A percentile compares a stretch with the other conserved stretches of the same genome.
Conservation (phyloP, 2,113 vertebrate genomes). For the Notothenia rossii region DNA sequence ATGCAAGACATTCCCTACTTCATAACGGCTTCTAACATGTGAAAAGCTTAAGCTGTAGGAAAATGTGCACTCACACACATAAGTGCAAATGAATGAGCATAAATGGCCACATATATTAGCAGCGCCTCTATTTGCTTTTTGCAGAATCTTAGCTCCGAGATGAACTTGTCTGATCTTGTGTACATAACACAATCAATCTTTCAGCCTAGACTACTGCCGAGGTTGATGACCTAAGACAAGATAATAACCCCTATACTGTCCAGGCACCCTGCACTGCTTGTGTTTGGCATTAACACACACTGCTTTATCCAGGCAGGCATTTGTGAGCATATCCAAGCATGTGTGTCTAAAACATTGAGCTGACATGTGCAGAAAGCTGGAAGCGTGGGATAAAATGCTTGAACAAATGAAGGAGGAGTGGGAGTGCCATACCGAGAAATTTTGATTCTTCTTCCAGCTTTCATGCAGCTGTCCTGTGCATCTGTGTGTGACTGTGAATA, state of each 20-base stretch:
- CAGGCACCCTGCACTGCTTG: not conserved
- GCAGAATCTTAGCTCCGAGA: not conserved
- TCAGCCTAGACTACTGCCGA: slow-evolving; percentile 9
- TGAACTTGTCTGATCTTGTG: slow-evolving; percentile 20
- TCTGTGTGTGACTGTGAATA: slow-evolving; percentile 12
- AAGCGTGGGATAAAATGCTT: not conserved
- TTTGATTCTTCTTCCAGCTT: slow-evolving; percentile 24
- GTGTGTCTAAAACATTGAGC: not conserved
- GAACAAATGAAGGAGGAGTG: not conserved
- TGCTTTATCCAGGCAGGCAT: not conserved
- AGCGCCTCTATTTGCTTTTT: not conserved
- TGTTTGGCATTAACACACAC: slow-evolving; percentile 46
- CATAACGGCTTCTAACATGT: not conserved
- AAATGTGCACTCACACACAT: not conserved
- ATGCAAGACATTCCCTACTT: not conserved
- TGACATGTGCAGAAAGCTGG: slow-evolving; percentile 4
- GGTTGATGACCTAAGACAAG: slow-evolving; percentile 4
- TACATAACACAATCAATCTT: slow-evolving; percentile 23
- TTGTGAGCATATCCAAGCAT: not conserved
- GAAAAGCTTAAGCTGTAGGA: not conserved
- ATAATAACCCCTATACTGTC: not conserved
- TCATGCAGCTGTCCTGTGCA: slow-evolving; percentile 3
- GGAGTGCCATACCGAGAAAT: slow-evolving; percentile 39
- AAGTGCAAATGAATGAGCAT: not conserved
- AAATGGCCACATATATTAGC: not conserved